Percentiles rank a stretch among this genome's conserved stretches.
phyloP scores from a whole-genome alignment of 2,113 vertebrate species.

The Hemichromis elongatus region DNA sequence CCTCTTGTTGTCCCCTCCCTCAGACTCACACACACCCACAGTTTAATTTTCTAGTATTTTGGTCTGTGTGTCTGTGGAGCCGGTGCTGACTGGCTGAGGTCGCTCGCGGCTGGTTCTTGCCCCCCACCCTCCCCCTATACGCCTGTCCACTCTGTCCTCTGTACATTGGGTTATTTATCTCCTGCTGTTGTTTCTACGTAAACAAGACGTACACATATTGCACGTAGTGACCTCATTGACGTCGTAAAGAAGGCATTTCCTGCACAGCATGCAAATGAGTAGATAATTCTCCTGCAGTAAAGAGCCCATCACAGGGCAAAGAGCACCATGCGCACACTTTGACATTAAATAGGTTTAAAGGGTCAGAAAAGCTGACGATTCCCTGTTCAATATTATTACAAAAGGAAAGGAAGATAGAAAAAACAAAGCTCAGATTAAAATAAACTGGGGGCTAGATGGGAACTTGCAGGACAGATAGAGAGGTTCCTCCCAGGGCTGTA shows the following conservation, averaged over 20 bases:
- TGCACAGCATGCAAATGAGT: background rate
- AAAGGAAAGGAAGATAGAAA: background rate
- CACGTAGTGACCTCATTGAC: background rate
- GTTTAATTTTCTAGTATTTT: constrained; percentile 28
- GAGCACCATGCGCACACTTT: background rate
- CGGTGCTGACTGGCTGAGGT: constrained; percentile 5
- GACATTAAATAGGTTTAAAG: background rate
- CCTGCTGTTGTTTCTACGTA: background rate
- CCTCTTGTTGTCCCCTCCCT: background rate
- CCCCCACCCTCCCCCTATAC: background rate
- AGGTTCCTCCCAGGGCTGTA: background rate
- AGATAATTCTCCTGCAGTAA: background rate
- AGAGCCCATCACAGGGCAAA: background rate
- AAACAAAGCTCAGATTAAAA: rapidly evolving
- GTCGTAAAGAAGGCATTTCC: background rate
- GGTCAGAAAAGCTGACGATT: background rate
- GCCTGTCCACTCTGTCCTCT: background rate
- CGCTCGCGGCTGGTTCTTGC: background rate
- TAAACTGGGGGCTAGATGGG: rapidly evolving
- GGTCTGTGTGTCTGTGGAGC: background rate
- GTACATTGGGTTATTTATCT: background rate
- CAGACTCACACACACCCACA: background rate
- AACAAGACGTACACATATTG: background rate
- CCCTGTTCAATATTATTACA: background rate
- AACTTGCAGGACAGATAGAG: background rate